Evolutionary conservation across 1,140 invertebrate species (phyloP).

Genomic region (Lordiphosa stackelbergi): DNA sequence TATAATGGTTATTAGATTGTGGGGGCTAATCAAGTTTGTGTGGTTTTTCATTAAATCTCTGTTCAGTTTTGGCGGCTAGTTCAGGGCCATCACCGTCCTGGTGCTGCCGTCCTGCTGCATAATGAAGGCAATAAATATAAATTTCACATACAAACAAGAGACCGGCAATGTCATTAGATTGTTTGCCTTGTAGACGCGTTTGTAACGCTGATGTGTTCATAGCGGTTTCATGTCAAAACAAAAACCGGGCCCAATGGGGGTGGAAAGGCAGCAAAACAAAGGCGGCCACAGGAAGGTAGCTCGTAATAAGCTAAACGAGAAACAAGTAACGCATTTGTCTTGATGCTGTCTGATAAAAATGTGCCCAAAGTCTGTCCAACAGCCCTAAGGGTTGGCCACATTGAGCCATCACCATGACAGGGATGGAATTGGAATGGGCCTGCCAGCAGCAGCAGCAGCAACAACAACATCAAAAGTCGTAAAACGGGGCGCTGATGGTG

Average conservation of each 20-base stretch:
- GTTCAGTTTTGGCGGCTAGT: not conserved
- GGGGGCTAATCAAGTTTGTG: constrained; percentile 46
- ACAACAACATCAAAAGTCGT: constrained; percentile 62
- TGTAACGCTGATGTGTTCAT: constrained; percentile 76
- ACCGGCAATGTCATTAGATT: constrained; percentile 62
- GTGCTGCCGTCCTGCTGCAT: constrained; percentile 56
- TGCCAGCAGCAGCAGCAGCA: constrained; percentile 12
- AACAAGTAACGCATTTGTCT: constrained; percentile 76
- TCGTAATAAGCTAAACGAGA: constrained; percentile 73
- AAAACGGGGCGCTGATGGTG: constrained; percentile 64
- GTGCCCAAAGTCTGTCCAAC: constrained; percentile 10
- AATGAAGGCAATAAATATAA: constrained; percentile 77
- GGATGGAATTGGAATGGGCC: constrained; percentile 5
- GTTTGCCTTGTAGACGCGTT: constrained; percentile 73
- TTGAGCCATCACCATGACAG: constrained; percentile 30
- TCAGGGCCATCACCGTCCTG: constrained; percentile 20
- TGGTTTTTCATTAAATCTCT: constrained; percentile 44
- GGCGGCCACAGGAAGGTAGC: constrained; percentile 57
- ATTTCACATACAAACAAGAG: constrained; percentile 66
- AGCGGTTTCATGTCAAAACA: constrained; percentile 76
- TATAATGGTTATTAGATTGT: constrained; percentile 26
- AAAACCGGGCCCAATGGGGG: constrained; percentile 47
- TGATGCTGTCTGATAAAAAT: constrained; percentile 72
- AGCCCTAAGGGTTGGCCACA: constrained; percentile 46
- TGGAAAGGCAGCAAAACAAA: constrained; percentile 25